A percentile compares a stretch with the other conserved stretches of the same genome.
phyloP scores from a whole-genome alignment of 2,113 vertebrate genomes.

The Callaeas wilsoni region DNA sequence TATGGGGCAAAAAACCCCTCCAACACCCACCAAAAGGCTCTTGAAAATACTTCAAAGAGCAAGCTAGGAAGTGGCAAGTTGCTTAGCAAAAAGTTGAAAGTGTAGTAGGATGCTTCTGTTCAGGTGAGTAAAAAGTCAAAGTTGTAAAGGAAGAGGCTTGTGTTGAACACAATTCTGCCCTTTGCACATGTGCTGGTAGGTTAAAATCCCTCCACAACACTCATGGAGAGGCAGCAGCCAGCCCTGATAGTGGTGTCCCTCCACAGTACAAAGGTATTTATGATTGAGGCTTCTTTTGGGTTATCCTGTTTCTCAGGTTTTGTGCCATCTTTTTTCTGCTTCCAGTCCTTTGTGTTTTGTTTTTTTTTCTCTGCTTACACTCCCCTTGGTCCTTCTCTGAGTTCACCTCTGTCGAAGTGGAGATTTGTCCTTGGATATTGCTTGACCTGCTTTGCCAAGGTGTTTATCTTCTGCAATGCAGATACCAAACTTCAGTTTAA shows the following conservation, averaged over 20 bases:
- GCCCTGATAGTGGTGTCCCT: fast-evolving
- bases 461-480: constrained; percentile 39
- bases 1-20: neutral
- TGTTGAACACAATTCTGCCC: neutral
- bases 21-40: neutral
- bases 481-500: neutral
- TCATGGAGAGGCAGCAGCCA: neutral
- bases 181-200: fast-evolving
- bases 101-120: neutral
- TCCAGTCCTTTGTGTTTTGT: neutral
- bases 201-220: neutral
- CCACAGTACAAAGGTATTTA: fast-evolving
- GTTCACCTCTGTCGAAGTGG: neutral
- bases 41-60: neutral
- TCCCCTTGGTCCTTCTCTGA: neutral
- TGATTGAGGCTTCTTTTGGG: neutral
- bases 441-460: constrained; percentile 19
- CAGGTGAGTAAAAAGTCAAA: neutral
- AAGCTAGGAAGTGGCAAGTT: neutral
- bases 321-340: neutral
- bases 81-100: neutral
- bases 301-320: neutral
- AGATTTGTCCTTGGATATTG: constrained; percentile 19
- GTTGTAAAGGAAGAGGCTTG: neutral
- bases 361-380: neutral